Conservation (phyloP, 2,113 vertebrate genomes). For the Actenoides lindsayi region DNA sequence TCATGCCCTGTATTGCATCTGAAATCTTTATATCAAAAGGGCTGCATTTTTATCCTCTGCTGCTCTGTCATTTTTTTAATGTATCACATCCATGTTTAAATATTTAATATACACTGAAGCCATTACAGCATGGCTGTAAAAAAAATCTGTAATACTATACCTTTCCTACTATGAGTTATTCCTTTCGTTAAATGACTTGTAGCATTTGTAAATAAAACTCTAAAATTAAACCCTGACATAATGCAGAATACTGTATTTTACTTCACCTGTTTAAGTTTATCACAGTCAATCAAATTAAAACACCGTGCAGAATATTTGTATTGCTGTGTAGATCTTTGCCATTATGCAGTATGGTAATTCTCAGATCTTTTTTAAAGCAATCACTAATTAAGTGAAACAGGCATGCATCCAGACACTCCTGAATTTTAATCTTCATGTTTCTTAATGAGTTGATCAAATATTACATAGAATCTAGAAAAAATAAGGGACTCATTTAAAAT, state of each 20-base stretch:
- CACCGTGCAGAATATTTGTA: background rate
- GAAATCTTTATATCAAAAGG: constrained; percentile 20
- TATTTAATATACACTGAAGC: background rate
- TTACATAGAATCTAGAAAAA: constrained; percentile 26
- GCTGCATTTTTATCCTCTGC: constrained; percentile 5
- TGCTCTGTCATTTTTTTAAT: background rate
- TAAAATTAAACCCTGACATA: background rate
- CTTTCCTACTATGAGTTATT: background rate
- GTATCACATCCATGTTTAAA: background rate
- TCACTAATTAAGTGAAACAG: constrained; percentile 35
- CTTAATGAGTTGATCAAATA: constrained; percentile 45
- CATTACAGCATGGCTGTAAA: background rate
- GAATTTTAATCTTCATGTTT: constrained; percentile 56
- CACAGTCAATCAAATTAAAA: background rate
- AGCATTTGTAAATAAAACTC: background rate
- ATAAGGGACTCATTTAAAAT: background rate
- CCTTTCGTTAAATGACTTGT: background rate
- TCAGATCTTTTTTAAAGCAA: background rate
- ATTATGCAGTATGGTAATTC: constrained; percentile 17
- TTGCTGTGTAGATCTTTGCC: background rate
- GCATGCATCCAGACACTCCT: constrained; percentile 23
- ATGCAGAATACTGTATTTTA: background rate
- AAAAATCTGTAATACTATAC: background rate
- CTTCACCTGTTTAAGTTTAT: background rate
- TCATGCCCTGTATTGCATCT: background rate